Evolutionary conservation across 1,140 invertebrate genomes (phyloP).

Genomic region (Lanistes nyassanus): DNA sequence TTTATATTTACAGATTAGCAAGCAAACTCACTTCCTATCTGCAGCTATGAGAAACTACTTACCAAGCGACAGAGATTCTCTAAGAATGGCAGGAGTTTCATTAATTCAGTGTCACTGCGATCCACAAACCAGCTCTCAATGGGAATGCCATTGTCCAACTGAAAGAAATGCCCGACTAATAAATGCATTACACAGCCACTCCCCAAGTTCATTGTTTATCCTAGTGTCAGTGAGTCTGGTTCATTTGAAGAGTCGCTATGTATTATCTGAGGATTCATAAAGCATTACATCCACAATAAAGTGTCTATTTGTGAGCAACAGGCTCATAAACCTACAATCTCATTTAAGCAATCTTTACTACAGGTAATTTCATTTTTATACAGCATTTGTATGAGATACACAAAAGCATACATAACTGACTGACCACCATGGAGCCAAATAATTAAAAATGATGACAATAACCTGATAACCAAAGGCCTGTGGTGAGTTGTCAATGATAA

Average conservation of each 20-base stretch:
- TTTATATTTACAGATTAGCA: background rate
- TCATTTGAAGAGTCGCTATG: no score
- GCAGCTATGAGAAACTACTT: constrained; percentile 27
- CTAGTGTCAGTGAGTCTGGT: no score
- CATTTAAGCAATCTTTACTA: no score
- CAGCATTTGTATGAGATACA: no score
- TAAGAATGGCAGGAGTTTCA: constrained; percentile 93
- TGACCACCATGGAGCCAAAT: no score
- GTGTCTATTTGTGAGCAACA: no score
- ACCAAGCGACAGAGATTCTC: constrained; percentile 78
- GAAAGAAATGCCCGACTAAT: constrained; percentile 37
- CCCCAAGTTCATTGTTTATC: no score
- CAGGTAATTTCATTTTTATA: no score
- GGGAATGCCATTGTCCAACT: constrained; percentile 96
- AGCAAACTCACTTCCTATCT: background rate
- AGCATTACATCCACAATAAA: no score
- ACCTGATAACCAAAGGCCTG: constrained; percentile 93
- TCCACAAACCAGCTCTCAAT: constrained; percentile 98
- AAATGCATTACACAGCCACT: background rate
- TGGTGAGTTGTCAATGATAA: constrained; percentile 93
- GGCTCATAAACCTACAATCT: no score
- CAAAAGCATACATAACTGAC: no score
- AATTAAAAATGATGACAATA: constrained; percentile 36
- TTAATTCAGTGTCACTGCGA: constrained; percentile 86
- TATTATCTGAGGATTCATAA: no score